Base-by-base conservation (phyloP, 1,140 invertebrate genomes). In the Saxidomus purpurata region DNA sequence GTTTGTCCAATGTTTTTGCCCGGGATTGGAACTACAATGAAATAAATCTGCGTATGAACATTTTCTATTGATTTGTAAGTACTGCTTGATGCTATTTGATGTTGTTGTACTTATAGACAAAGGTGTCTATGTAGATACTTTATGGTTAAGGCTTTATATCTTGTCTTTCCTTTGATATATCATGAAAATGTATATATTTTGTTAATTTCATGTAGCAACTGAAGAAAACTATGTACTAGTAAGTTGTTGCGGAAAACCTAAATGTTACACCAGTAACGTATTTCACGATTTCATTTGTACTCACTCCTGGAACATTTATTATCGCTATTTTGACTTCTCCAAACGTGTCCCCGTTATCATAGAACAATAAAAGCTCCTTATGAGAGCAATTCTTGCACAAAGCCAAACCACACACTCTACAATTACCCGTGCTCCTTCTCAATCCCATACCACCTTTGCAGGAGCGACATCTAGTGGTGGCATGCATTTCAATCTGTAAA, bases 391-490 rank as follows among this genome's bases (percentile, higher is more conserved):
- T 77, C 28, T 31, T 52, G 40, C 85, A 87, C 25, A 77, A 59
- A 38, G 85, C 85, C n/a, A 77, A 55, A 49, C 85, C 85, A 87
- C 85, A 87, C 25, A 87, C 74, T 6, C 74, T 28, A 43, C 85
- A 87, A 34, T 61, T 79, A 25, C 71, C 74, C 17, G 40, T 25
- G 34, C 85, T 87, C 63, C 49, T 77, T 11, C 74, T 38, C 4
- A 87, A 8, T 31, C 85, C 74, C 8, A 77, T 17, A 34, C 40
- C 38, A 2, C 52, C 49, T 22, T 79, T 59, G 31, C 85, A 87
- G 1, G 52, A 19, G 4, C 74, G 85, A 67, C 85, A 87, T 31
- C 9, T 36, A 8, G 43, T n/a, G 31, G 25, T 25, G 1, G 47
- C 15, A 13, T 85, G 63, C 2, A 59, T 52, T 31, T 71, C 82